Percentiles rank a stretch among this genome's conserved stretches.
Evolutionary conservation across 1,140 invertebrate genomes (phyloP).

Genomic region (Eriocheir sinensis): DNA sequence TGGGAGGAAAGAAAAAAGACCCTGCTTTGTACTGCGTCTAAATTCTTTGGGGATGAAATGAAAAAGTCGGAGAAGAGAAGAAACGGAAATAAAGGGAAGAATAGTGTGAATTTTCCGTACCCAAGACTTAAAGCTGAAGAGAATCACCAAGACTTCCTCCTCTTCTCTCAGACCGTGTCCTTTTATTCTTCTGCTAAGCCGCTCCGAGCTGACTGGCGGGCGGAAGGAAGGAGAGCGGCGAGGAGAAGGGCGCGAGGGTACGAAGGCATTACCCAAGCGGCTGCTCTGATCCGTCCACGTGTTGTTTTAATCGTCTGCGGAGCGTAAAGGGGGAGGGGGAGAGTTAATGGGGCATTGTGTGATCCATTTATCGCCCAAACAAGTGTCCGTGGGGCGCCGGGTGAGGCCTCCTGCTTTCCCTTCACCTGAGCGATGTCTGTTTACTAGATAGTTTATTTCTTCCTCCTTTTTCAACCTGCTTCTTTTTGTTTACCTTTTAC

Average conservation of each 20-base stretch:
- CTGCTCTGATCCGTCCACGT: neutral
- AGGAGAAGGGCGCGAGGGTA: neutral
- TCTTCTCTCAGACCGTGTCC: too few relatives aligned
- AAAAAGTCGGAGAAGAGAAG: too few relatives aligned
- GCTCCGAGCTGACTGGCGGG: neutral
- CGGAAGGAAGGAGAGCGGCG: neutral
- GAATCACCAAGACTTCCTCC: too few relatives aligned
- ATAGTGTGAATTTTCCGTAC: too few relatives aligned
- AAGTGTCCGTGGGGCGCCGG: neutral
- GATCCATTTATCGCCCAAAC: slow-evolving; percentile 13
- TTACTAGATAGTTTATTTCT: too few relatives aligned
- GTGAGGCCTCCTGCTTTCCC: neutral
- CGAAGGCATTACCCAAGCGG: neutral
- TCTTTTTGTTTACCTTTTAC: neutral
- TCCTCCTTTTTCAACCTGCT: too few relatives aligned
- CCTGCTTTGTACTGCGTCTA: too few relatives aligned
- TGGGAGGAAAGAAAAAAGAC: too few relatives aligned
- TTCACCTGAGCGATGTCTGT: neutral
- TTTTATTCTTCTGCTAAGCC: too few relatives aligned
- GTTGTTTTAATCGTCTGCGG: slow-evolving; percentile 2
- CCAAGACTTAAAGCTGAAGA: too few relatives aligned
- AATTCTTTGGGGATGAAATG: too few relatives aligned
- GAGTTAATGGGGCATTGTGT: slow-evolving; percentile 23
- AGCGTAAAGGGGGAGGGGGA: neutral
- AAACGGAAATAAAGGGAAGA: too few relatives aligned